A percentile compares a stretch with the other conserved stretches of the same genome.
These are phyloP conservation scores for Sinocyclocheilus maitianheensis DNA, from an alignment of 2,113 vertebrate genomes.

Conservation along the genomic window DNA sequence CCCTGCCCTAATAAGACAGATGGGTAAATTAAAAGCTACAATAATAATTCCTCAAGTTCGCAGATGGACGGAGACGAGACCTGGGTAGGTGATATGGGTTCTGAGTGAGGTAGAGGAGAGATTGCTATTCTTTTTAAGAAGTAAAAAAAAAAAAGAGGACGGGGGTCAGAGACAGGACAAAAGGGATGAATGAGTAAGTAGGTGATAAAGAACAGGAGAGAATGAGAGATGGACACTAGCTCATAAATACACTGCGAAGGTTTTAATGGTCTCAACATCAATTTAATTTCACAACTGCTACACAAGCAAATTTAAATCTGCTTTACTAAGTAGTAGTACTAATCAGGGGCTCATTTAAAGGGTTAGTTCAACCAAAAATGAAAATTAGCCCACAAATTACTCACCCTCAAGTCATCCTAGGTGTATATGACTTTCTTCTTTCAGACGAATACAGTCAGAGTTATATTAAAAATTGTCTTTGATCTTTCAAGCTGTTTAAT, in stretches of 20 bases:
- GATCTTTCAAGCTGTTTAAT: too few relatives aligned
- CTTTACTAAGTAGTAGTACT: not conserved
- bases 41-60: slow-evolving; percentile 37
- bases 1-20: slow-evolving; percentile 38
- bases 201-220: not conserved
- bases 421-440: too few relatives aligned
- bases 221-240: not conserved
- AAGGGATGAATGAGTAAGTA: slow-evolving; percentile 9
- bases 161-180: not conserved
- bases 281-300: not conserved
- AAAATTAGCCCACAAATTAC: too few relatives aligned
- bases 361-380: too few relatives aligned
- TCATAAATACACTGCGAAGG: not conserved
- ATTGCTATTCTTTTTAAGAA: slow-evolving; percentile 57
- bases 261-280: not conserved
- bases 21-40: slow-evolving; percentile 61
- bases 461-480: too few relatives aligned
- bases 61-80: slow-evolving; percentile 13
- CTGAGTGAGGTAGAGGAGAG: slow-evolving; percentile 9
- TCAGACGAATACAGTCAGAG: too few relatives aligned
- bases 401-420: too few relatives aligned
- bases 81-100: not conserved
- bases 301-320: not conserved
- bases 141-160: slow-evolving; percentile 36
- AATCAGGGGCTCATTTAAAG: not conserved